Conservation (phyloP, 2,888 invertebrate genomes). For the Eumacrocentrus americanus region DNA sequence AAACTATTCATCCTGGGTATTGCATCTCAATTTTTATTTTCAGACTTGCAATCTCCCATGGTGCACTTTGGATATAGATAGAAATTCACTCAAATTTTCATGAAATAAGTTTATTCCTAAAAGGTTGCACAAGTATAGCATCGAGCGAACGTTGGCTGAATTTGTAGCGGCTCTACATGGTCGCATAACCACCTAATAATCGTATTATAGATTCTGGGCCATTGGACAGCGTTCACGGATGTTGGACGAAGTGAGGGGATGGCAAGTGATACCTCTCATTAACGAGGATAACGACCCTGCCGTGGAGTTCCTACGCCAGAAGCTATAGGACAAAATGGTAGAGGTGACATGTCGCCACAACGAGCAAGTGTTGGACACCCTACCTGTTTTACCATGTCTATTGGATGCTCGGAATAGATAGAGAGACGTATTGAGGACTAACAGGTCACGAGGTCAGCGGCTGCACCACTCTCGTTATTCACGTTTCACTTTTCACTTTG, state of each 20-base stretch:
- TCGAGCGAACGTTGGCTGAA: no score
- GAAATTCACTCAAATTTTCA: neutral
- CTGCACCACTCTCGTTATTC: neutral
- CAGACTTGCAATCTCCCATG: neutral
- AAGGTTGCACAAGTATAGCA: no score
- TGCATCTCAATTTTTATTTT: neutral
- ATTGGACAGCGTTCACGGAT: neutral
- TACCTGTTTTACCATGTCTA: constrained; percentile 3
- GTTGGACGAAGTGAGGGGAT: constrained; percentile 19
- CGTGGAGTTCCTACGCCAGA: neutral
- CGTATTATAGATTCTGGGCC: constrained; percentile 11
- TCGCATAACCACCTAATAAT: constrained; percentile 20
- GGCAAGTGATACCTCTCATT: constrained; percentile 27
- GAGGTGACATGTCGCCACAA: constrained; percentile 5
- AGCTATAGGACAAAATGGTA: constrained; percentile 12
- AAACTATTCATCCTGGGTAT: neutral
- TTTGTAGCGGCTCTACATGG: neutral
- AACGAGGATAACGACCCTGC: constrained; percentile 25
- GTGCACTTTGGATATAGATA: neutral
- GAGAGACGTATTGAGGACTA: neutral
- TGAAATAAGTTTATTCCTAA: no score
- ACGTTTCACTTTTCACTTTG: neutral
- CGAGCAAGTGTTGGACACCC: neutral
- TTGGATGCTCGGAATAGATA: neutral
- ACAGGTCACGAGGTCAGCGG: neutral